phyloP scores from a whole-genome alignment of 2,797 vertebrate species.

The Falco peregrinus region DNA sequence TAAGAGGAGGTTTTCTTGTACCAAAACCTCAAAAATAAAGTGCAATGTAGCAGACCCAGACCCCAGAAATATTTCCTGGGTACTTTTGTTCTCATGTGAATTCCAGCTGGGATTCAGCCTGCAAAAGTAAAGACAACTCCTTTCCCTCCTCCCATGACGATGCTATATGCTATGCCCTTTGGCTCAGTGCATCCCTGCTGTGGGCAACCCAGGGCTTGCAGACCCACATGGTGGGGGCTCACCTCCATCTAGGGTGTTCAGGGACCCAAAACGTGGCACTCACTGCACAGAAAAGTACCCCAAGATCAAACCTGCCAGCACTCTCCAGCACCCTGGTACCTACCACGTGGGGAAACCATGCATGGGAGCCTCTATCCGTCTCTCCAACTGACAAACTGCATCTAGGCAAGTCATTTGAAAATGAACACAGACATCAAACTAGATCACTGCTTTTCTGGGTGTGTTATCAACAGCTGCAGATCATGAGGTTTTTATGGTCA shows the following conservation, averaged over 20 bases:
- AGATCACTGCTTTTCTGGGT: background rate
- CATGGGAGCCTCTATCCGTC: background rate
- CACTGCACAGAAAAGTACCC: background rate
- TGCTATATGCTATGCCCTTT: background rate
- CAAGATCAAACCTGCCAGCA: background rate
- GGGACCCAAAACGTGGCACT: background rate
- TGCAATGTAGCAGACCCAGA: background rate
- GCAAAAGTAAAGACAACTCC: background rate
- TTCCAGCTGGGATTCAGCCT: background rate
- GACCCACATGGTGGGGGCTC: accelerated
- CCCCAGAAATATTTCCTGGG: background rate
- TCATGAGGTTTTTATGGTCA: background rate
- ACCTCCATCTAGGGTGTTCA: background rate
- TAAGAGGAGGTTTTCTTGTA: background rate
- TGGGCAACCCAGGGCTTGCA: background rate
- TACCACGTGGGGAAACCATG: background rate
- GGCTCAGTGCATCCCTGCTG: background rate
- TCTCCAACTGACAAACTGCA: background rate
- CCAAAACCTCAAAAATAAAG: background rate
- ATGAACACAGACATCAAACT: background rate
- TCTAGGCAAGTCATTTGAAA: background rate
- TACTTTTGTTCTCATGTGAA: background rate
- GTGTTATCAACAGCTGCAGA: background rate
- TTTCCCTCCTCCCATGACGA: background rate
- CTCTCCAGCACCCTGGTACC: accelerated